phyloP scores from a whole-genome alignment of 2,888 invertebrate genomes.

The Plemyria rubiginata region DNA sequence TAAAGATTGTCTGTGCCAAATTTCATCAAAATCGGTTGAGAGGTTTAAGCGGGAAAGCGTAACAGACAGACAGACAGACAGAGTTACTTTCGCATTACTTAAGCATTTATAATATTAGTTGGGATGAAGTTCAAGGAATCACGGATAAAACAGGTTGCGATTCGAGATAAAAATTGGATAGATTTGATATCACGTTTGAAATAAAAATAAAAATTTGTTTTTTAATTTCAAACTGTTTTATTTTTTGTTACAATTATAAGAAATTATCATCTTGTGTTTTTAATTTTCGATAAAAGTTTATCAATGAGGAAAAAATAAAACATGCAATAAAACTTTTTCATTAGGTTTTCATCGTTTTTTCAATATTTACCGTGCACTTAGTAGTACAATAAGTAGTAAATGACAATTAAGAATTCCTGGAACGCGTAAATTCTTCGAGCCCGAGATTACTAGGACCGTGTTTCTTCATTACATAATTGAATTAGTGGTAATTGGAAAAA shows the following conservation, averaged over 20 bases:
- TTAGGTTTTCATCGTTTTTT: constrained; percentile 11
- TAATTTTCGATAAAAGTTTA: too few species aligned
- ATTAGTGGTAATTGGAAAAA: constrained; percentile 31
- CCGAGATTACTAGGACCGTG: constrained; percentile 29
- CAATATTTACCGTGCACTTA: constrained; percentile 28
- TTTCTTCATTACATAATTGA: constrained; percentile 32
- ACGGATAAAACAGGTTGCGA: constrained; percentile 27
- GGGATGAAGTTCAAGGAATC: constrained; percentile 29
- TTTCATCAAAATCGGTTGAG: too few species aligned
- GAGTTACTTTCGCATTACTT: too few species aligned
- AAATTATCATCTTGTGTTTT: too few species aligned
- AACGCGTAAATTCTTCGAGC: constrained; percentile 29
- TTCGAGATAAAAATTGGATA: constrained; percentile 2
- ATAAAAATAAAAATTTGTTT: too few species aligned
- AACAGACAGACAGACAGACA: too few species aligned
- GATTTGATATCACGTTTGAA: too few species aligned
- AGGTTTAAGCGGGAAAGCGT: too few species aligned
- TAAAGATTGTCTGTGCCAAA: too few species aligned
- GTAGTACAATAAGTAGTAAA: constrained; percentile 26
- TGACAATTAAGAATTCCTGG: constrained; percentile 27
- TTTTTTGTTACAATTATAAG: too few species aligned
- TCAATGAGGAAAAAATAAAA: not conserved
- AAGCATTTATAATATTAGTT: too few species aligned
- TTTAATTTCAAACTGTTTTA: too few species aligned
- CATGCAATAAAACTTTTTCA: not conserved